Conservation (phyloP, 2,113 vertebrate genomes). For the Lanius ludovicianus region DNA sequence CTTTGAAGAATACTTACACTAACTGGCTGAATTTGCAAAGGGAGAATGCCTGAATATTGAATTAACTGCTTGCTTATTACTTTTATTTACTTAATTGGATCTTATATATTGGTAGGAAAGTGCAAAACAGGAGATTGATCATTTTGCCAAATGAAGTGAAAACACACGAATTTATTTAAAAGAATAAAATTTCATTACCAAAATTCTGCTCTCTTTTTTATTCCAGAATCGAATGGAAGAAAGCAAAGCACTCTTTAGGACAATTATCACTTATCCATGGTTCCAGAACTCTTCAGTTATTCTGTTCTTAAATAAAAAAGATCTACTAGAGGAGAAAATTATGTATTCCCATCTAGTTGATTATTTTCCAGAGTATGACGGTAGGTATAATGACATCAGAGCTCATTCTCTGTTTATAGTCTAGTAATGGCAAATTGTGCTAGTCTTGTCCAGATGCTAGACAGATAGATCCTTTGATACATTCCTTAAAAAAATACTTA, state of each 20-base stretch:
- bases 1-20: background rate
- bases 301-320: constrained; percentile 97
- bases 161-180: background rate
- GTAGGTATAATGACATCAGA: constrained; percentile 72
- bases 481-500: background rate
- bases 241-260: constrained; percentile 94
- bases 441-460: background rate
- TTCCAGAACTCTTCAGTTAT: constrained; percentile 95
- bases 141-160: background rate
- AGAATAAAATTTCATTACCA: background rate
- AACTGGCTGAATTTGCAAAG: background rate
- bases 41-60: background rate
- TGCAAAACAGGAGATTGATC: background rate
- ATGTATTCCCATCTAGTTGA: constrained; percentile 95
- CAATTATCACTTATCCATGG: constrained; percentile 93
- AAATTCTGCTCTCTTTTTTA: constrained; percentile 12
- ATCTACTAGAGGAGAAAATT: constrained; percentile 95
- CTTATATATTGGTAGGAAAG: background rate
- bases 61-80: background rate
- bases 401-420: background rate
- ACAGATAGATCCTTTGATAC: background rate
- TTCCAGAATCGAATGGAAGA: constrained; percentile 92
- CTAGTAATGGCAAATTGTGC: background rate
- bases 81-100: background rate
- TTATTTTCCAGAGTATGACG: constrained; percentile 94